These are phyloP conservation scores for Ylistrum balloti DNA, from an alignment of 1,140 invertebrate species.

Conservation along the genomic window DNA sequence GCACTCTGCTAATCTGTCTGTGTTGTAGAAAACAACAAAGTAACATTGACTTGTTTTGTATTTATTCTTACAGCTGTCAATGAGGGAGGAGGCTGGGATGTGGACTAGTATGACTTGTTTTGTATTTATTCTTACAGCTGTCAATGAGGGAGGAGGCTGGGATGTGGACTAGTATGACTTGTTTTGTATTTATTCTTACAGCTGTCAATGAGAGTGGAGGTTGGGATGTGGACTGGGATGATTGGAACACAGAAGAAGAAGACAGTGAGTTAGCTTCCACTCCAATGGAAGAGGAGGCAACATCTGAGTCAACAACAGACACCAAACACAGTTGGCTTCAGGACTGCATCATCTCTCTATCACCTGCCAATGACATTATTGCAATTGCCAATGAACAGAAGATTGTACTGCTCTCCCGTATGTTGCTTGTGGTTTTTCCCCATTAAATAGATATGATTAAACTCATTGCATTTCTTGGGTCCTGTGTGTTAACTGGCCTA, in stretches of 20 bases:
- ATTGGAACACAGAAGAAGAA: conserved; percentile 72
- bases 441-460: too few species aligned
- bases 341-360: conserved; percentile 88
- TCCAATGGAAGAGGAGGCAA: conserved; percentile 57
- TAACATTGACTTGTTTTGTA: conserved; percentile 47
- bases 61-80: too few species aligned
- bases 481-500: too few species aligned
- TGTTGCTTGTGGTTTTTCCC: conserved; percentile 76
- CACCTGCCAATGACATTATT: conserved; percentile 88
- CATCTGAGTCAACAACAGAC: conserved; percentile 58
- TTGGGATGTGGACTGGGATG: conserved; percentile 78
- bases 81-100: too few species aligned
- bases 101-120: conserved; percentile 56
- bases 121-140: not conserved
- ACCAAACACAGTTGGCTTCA: conserved; percentile 86
- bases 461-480: too few species aligned
- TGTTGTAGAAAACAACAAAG: too few species aligned
- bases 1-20: too few species aligned
- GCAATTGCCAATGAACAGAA: conserved; percentile 87
- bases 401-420: conserved; percentile 87
- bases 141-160: too few species aligned
- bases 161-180: too few species aligned
- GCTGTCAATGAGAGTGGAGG: conserved; percentile 60
- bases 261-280: conserved; percentile 58
- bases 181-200: not conserved